phyloP scores from a whole-genome alignment of 2,888 invertebrate genomes.

The Drosophila mayaguana region DNA sequence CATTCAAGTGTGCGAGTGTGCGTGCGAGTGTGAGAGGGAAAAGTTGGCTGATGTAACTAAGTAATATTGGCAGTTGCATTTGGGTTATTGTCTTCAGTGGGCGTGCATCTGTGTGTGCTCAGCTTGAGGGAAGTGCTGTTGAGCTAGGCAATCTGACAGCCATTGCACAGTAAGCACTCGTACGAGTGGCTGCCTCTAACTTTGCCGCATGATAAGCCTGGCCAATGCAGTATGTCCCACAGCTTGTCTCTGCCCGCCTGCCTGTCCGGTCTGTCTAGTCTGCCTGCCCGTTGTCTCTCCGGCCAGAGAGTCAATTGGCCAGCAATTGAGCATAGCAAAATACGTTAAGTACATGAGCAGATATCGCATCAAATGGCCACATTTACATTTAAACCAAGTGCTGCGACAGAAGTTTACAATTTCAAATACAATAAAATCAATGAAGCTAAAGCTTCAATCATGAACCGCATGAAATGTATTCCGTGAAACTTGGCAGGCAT shows the following conservation, averaged over 20 bases:
- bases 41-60: slow-evolving; percentile 72
- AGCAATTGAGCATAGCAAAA: slow-evolving; percentile 64
- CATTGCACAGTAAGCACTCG: slow-evolving; percentile 54
- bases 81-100: slow-evolving; percentile 73
- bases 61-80: slow-evolving; percentile 79
- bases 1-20: slow-evolving; percentile 30
- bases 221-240: slow-evolving; percentile 9
- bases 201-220: slow-evolving; percentile 38
- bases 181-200: slow-evolving; percentile 30
- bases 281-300: slow-evolving; percentile 16
- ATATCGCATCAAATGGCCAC: slow-evolving; percentile 58
- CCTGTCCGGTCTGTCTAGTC: neutral
- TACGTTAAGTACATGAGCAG: slow-evolving; percentile 53
- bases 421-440: slow-evolving; percentile 2
- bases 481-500: too few species aligned
- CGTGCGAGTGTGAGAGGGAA: slow-evolving; percentile 25
- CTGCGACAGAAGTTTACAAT: slow-evolving; percentile 42
- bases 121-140: slow-evolving; percentile 46
- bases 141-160: slow-evolving; percentile 59
- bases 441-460: neutral
- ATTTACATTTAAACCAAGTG: slow-evolving; percentile 51
- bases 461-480: too few species aligned
- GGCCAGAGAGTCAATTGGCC: slow-evolving; percentile 58
- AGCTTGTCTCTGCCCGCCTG: slow-evolving; percentile 4
- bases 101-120: slow-evolving; percentile 9